These are phyloP conservation scores for Silurus aristotelis DNA, from an alignment of 2,797 vertebrate species.

Conservation along the genomic window DNA sequence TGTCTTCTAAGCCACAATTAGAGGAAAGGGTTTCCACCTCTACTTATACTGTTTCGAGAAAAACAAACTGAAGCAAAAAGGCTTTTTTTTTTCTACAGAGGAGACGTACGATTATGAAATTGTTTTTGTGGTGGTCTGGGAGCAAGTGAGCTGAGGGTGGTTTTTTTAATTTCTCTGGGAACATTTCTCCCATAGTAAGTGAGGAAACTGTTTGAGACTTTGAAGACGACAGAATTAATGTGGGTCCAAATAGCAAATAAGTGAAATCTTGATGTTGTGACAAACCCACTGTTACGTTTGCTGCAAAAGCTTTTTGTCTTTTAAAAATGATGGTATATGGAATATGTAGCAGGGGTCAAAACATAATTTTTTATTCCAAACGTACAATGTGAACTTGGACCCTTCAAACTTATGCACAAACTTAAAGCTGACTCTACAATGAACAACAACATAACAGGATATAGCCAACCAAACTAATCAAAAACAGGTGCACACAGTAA, in stretches of 20 bases:
- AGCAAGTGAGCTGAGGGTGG: not conserved
- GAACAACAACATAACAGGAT: not conserved
- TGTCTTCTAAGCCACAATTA: slow-evolving; percentile 48
- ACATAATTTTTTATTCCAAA: no score
- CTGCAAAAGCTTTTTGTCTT: not conserved
- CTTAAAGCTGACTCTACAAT: not conserved
- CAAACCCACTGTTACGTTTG: not conserved
- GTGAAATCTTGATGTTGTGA: not conserved
- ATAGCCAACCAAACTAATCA: not conserved
- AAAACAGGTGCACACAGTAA: not conserved
- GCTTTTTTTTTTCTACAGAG: slow-evolving; percentile 26
- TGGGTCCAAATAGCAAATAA: not conserved
- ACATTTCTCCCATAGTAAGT: not conserved
- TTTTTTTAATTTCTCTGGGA: not conserved
- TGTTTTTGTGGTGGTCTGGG: not conserved
- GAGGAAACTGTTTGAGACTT: not conserved
- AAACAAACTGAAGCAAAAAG: slow-evolving; percentile 42
- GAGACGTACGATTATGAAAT: not conserved
- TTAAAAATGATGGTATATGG: no score
- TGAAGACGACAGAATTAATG: not conserved
- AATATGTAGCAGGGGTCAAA: not conserved
- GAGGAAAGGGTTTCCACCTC: slow-evolving; percentile 55
- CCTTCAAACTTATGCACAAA: not conserved
- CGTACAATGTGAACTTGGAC: not conserved
- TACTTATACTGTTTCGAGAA: slow-evolving; percentile 48